Evolutionary conservation across 2,888 invertebrate genomes (phyloP).

Genomic region (Sphinx pinastri): DNA sequence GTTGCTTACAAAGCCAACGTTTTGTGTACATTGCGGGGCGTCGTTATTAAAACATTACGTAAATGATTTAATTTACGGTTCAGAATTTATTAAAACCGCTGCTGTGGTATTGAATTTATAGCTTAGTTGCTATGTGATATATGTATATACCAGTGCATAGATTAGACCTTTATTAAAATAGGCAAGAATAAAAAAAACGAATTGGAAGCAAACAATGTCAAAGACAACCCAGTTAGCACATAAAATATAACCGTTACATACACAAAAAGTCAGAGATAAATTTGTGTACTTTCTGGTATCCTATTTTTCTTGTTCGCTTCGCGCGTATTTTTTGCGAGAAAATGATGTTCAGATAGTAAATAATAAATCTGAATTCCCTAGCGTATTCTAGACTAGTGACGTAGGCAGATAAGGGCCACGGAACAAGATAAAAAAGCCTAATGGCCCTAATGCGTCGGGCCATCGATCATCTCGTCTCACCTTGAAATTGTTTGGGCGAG

Average conservation of each 20-base stretch:
- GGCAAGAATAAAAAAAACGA: no score
- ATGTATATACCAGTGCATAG: no score
- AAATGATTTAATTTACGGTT: not conserved
- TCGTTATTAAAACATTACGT: not conserved
- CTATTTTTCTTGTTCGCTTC: conserved; percentile 18
- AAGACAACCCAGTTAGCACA: not conserved
- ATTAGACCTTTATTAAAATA: no score
- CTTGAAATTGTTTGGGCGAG: conserved; percentile 44
- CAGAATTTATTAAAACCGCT: not conserved
- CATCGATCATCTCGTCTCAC: conserved; percentile 59
- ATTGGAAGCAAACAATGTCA: not conserved
- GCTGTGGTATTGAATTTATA: not conserved
- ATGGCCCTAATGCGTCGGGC: conserved; percentile 42
- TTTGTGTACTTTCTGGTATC: conserved; percentile 4
- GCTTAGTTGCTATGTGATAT: no score
- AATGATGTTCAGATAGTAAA: conserved; percentile 13
- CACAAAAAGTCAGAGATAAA: conserved; percentile 1
- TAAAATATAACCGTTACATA: not conserved
- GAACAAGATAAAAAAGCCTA: conserved; percentile 49
- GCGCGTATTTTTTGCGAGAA: conserved; percentile 1
- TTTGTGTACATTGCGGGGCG: conserved; percentile 14
- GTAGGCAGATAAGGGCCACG: conserved; percentile 41
- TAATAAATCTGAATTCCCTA: conserved; percentile 26
- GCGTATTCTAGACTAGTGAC: conserved; percentile 27
- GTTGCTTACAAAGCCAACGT: conserved; percentile 30